A percentile compares a stretch with the other conserved stretches of the same genome.
Evolutionary conservation across 2,113 vertebrate genomes (phyloP).

Genomic region (Columba janthina): DNA sequence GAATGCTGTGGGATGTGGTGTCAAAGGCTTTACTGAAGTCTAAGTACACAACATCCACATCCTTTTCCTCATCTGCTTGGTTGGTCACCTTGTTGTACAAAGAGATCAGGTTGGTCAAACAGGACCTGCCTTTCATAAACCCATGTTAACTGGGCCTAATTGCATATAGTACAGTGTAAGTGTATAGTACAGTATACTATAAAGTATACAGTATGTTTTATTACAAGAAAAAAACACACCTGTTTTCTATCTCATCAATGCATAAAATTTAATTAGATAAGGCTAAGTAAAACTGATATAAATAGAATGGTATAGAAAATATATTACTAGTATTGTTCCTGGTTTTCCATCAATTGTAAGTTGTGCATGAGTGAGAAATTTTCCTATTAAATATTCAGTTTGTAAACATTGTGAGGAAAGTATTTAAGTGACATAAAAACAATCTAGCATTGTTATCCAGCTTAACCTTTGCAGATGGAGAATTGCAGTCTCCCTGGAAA

Average conservation of each 20-base stretch:
- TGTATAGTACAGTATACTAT: background rate
- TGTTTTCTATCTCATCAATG: background rate
- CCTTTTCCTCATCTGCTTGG: too few relatives aligned
- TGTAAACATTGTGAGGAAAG: background rate
- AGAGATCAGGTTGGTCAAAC: too few relatives aligned
- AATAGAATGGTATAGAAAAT: background rate
- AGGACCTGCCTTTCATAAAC: too few relatives aligned
- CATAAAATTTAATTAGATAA: background rate
- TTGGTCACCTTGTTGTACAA: too few relatives aligned
- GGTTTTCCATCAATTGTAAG: background rate
- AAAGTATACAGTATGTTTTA: background rate
- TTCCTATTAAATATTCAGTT: background rate
- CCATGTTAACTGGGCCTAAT: too few relatives aligned
- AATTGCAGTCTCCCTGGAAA: background rate
- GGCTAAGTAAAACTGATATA: background rate
- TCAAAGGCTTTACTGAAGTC: too few relatives aligned
- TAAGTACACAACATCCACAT: too few relatives aligned
- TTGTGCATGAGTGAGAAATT: background rate
- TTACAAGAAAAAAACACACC: background rate
- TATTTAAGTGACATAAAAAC: background rate
- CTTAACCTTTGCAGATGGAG: background rate
- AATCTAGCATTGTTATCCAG: background rate
- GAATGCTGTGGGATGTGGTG: too few relatives aligned
- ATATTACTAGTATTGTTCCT: background rate
- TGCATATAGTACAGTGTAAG: too few relatives aligned